A percentile compares a stretch with the other conserved stretches of the same genome.
Conservation (phyloP, 2,888 invertebrate genomes). For the Caenorhabditis imperialis region DNA sequence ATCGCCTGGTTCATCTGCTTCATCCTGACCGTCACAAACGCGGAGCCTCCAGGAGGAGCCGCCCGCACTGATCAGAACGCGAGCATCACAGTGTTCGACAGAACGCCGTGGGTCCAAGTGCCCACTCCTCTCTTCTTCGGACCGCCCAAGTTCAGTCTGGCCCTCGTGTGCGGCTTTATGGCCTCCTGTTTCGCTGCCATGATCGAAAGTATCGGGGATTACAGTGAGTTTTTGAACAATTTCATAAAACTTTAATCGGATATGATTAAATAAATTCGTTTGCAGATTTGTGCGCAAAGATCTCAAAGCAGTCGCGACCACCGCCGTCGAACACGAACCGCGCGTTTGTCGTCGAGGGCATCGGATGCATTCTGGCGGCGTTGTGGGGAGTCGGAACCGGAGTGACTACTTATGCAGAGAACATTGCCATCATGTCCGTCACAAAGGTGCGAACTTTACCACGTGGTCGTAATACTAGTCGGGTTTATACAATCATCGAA, state of each 20-base stretch:
- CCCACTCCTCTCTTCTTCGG: slow-evolving; percentile 72
- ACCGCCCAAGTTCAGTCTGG: slow-evolving; percentile 58
- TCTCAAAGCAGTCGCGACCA: slow-evolving; percentile 67
- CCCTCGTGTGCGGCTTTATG: slow-evolving; percentile 67
- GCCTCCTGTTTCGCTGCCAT: slow-evolving; percentile 71
- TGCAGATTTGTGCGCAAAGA: slow-evolving; percentile 49
- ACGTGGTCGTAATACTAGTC: slow-evolving; percentile 1
- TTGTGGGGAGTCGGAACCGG: slow-evolving; percentile 70
- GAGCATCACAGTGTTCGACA: slow-evolving; percentile 58
- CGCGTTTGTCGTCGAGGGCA: slow-evolving; percentile 72
- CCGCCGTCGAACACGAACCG: slow-evolving; percentile 67
- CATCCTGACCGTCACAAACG: slow-evolving; percentile 64
- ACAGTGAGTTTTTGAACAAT: slow-evolving; percentile 23
- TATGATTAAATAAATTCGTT: not conserved
- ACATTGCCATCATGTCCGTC: slow-evolving; percentile 71
- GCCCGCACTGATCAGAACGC: slow-evolving; percentile 70
- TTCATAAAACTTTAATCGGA: not conserved
- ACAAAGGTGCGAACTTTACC: slow-evolving; percentile 59
- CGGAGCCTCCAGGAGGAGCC: slow-evolving; percentile 63
- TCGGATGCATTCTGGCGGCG: slow-evolving; percentile 68
- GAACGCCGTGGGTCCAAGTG: slow-evolving; percentile 72
- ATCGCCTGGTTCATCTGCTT: slow-evolving; percentile 69
- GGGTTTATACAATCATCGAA: too few species aligned
- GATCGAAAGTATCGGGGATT: slow-evolving; percentile 72
- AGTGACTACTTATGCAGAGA: slow-evolving; percentile 73